Evolutionary conservation across 2,113 vertebrate species (phyloP).

Genomic region (Colius striatus): DNA sequence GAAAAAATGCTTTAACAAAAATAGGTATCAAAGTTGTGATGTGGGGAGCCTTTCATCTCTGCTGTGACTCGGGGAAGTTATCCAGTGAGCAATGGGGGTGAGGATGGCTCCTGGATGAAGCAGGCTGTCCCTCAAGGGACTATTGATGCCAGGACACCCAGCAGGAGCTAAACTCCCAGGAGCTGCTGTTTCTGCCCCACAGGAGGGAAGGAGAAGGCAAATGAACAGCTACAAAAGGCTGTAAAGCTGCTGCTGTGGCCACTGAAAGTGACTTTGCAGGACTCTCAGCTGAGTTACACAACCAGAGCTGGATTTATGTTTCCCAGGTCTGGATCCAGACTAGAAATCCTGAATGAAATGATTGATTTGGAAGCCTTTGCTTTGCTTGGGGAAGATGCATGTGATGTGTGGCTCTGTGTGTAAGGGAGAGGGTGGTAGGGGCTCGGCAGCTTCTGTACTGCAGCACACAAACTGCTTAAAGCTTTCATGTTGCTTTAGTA

Average conservation of each 20-base stretch:
- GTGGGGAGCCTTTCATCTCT: neutral
- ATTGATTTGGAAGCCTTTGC: neutral
- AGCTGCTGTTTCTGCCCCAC: fast-evolving
- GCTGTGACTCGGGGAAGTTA: neutral
- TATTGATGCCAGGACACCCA: neutral
- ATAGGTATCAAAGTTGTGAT: neutral
- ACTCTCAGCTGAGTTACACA: neutral
- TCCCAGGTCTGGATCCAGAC: neutral
- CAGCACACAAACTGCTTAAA: neutral
- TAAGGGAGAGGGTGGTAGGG: neutral
- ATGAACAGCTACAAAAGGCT: neutral
- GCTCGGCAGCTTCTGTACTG: neutral
- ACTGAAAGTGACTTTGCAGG: neutral
- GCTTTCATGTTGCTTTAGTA: neutral
- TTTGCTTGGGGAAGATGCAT: neutral
- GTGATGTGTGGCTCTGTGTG: neutral
- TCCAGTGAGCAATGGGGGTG: fast-evolving
- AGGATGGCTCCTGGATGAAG: neutral
- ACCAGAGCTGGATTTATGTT: neutral
- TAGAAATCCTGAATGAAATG: neutral
- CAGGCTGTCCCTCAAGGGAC: neutral
- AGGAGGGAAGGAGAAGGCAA: neutral
- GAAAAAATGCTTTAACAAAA: neutral
- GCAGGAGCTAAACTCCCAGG: fast-evolving
- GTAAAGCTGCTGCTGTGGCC: neutral